These are phyloP conservation scores for Ictalurus punctatus DNA, from an alignment of 2,113 vertebrate genomes.

Conservation along the genomic window DNA sequence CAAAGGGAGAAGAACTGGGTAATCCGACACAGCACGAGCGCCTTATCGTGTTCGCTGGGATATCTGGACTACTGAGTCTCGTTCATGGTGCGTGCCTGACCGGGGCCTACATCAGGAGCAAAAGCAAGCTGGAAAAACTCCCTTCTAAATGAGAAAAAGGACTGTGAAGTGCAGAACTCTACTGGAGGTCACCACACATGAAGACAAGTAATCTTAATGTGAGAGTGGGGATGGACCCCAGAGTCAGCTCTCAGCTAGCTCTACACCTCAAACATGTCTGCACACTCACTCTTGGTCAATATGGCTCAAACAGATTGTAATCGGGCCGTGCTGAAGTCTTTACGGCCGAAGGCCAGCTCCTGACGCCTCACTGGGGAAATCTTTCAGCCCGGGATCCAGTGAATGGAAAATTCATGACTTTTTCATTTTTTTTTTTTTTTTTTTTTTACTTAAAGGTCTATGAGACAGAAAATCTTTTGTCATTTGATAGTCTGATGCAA, in stretches of 20 bases:
- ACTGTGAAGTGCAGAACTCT: neutral
- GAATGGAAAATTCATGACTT: slow-evolving; percentile 20
- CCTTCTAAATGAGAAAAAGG: slow-evolving; percentile 24
- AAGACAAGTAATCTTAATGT: slow-evolving; percentile 29
- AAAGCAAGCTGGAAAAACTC: slow-evolving; percentile 13
- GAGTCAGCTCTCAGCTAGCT: slow-evolving; percentile 22
- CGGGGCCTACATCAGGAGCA: slow-evolving; percentile 22
- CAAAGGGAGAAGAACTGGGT: neutral
- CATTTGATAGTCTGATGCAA: slow-evolving; percentile 37
- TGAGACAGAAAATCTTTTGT: slow-evolving; percentile 35
- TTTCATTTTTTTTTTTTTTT: neutral
- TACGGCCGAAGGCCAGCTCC: slow-evolving; percentile 11
- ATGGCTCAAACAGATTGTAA: slow-evolving; percentile 35
- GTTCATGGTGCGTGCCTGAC: slow-evolving; percentile 24
- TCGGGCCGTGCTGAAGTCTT: slow-evolving; percentile 14
- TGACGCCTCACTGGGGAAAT: slow-evolving; percentile 12
- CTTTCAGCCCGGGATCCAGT: slow-evolving; percentile 18
- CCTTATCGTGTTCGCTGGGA: slow-evolving; percentile 18
- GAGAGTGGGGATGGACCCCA: slow-evolving; percentile 17
- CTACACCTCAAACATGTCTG: slow-evolving; percentile 38
- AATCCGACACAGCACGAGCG: slow-evolving; percentile 38
- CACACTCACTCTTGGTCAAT: slow-evolving; percentile 27
- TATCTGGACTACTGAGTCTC: slow-evolving; percentile 1
- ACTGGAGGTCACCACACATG: slow-evolving; percentile 48
- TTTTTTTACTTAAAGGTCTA: neutral